Evolutionary conservation across 2,113 vertebrate genomes (phyloP), one percentile per base, ranked within the genome.

Genomic region (Zingel zingel): DNA sequence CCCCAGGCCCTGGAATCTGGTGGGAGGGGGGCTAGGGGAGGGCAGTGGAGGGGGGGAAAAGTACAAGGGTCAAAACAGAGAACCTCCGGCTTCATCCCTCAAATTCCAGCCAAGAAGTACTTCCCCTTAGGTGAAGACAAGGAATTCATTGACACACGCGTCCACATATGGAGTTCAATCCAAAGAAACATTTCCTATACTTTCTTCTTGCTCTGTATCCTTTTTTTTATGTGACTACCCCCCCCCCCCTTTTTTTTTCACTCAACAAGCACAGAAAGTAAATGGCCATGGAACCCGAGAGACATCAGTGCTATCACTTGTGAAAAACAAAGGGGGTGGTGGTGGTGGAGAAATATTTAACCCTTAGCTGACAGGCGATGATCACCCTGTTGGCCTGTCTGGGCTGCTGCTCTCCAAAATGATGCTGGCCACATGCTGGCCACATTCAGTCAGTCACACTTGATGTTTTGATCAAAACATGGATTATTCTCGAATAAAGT

Each of bases 1-100:
- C 93, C 93, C 83, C 73, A 51, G 89, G 93, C 86, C 93, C 84
- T 89, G 91, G 92, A 94, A 95, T 94, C 93, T 89, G 87, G 91
- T 83, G 89, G 75, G 82, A 91, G 51, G 66, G 53, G 86, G 75
- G 47, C 70, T 39, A 72, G 15, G 59, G 67, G 69, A 82, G 83
- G 81, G 76, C 68, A 77, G 19, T 13, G 14, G 45, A 56, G 74
- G 57, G 50, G 73, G 61, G 53, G 62, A 72, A 72, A 70, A 81
- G 79, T 74, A 72, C 86, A 90, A 53, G 89, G 93, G 86, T 93
- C 90, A 90, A 87, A 85, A 82, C 65, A 87, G 80, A 93, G 82
- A 79, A 93, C 91, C 94, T 90, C 86, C 62, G 19, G 90, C 89
- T 90, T 92, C 89, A 92, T 93, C 91, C 77, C 85, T 83, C 67